Conservation (phyloP, 2,113 vertebrate species). For the Condylura cristata region DNA sequence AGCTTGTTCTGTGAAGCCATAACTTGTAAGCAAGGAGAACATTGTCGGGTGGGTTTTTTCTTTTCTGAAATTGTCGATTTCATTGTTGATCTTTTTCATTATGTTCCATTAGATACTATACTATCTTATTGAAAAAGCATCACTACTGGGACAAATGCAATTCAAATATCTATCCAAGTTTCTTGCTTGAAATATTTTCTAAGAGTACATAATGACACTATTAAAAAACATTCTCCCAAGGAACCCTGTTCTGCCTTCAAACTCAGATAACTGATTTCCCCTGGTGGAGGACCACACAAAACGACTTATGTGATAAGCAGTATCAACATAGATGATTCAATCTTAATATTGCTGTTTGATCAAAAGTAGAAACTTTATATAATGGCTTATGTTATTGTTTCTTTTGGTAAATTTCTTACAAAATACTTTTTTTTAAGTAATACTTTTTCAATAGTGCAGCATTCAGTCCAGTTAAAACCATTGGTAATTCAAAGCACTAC, state of each 20-base stretch:
- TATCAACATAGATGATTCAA: not conserved
- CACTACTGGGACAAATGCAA: conserved; percentile 25
- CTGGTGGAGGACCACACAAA: not conserved
- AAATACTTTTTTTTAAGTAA: too few relatives aligned
- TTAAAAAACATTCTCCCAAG: not conserved
- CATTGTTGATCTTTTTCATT: conserved; percentile 58
- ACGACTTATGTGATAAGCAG: not conserved
- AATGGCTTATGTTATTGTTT: not conserved
- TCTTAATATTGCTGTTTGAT: not conserved
- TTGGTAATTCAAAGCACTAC: not conserved
- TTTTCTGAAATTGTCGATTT: conserved; percentile 53
- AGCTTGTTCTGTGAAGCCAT: conserved; percentile 71
- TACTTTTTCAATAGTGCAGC: not conserved
- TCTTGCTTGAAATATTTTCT: conserved; percentile 37
- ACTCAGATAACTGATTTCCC: not conserved
- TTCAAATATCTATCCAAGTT: conserved; percentile 3
- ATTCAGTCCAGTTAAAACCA: not conserved
- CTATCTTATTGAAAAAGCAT: conserved; percentile 25
- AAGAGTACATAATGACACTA: not conserved
- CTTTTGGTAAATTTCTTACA: conserved; percentile 41
- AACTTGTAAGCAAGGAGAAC: conserved; percentile 60
- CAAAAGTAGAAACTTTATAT: not conserved
- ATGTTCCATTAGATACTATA: conserved; percentile 47
- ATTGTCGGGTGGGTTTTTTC: not conserved
- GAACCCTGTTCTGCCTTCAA: not conserved